Conservation (phyloP, 1,140 invertebrate genomes). For the Cydia pomonella region DNA sequence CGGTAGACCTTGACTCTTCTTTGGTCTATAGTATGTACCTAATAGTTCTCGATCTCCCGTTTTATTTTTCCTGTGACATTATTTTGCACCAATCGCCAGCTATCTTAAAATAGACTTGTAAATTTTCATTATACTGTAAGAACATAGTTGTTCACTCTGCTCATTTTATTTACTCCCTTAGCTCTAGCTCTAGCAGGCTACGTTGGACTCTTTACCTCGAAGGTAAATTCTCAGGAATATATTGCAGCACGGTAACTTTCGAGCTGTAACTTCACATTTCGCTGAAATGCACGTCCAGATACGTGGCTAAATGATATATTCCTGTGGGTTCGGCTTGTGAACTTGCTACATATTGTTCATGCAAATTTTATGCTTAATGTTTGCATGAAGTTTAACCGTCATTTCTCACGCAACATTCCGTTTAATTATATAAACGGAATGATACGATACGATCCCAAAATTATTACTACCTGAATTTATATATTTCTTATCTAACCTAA, state of each 20-base stretch:
- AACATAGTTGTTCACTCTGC: neutral
- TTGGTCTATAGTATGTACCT: too few relatives aligned
- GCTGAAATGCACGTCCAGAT: slow-evolving; percentile 8
- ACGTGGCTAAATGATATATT: slow-evolving; percentile 18
- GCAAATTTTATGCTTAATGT: slow-evolving; percentile 18
- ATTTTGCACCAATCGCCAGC: too few relatives aligned
- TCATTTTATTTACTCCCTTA: neutral
- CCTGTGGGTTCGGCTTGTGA: slow-evolving; percentile 1
- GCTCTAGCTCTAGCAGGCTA: neutral
- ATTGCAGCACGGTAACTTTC: slow-evolving; percentile 18
- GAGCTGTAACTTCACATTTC: slow-evolving; percentile 17
- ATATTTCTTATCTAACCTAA: too few relatives aligned
- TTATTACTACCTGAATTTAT: too few relatives aligned
- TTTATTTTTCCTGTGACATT: too few relatives aligned
- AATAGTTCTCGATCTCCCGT: too few relatives aligned
- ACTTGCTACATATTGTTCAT: neutral
- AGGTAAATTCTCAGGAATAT: slow-evolving; percentile 28
- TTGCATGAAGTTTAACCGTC: neutral
- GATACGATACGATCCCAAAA: too few relatives aligned
- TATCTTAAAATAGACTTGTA: too few relatives aligned
- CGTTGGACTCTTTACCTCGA: slow-evolving; percentile 20
- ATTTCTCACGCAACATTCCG: too few relatives aligned
- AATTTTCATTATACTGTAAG: too few relatives aligned
- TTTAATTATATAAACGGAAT: neutral
- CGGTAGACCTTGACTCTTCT: too few relatives aligned